A percentile compares a stretch with the other conserved stretches of the same genome.
phyloP scores from a whole-genome alignment of 1,140 invertebrate genomes.

The Phymorhynchus buccinoides region DNA sequence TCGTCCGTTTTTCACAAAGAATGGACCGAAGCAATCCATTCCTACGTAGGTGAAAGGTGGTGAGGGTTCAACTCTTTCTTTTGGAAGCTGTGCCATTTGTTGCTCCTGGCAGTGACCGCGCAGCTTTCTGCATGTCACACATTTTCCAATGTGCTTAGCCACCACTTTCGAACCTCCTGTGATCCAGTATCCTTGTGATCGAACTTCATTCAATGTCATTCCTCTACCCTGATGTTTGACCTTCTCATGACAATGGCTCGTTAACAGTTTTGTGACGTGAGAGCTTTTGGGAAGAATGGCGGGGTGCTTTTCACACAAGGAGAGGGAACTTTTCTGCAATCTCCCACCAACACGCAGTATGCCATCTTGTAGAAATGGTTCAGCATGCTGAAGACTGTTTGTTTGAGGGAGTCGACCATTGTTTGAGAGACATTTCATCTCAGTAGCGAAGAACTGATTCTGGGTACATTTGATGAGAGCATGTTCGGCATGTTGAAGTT shows the following conservation, averaged over 20 bases:
- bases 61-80: conserved; percentile 38
- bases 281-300: no score
- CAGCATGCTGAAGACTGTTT: background rate
- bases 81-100: conserved; percentile 50
- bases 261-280: no score
- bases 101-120: conserved; percentile 36
- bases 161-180: background rate
- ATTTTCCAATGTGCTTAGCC: conserved; percentile 32
- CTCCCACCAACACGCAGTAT: background rate
- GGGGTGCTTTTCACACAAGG: no score
- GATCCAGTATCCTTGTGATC: conserved; percentile 54
- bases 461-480: background rate
- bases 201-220: no score
- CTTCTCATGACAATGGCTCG: no score
- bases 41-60: conserved; percentile 46
- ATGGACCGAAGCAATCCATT: conserved; percentile 55
- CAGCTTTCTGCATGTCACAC: conserved; percentile 45
- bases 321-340: conserved; percentile 19
- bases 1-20: no score
- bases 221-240: no score
- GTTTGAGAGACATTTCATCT: background rate
- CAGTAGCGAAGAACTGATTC: background rate
- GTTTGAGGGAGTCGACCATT: background rate
- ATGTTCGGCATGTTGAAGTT: no score
- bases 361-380: background rate